These are phyloP conservation scores for Morbakka virulenta DNA, from an alignment of 30 jellyfish, hydroid and myxozoan species.

Conservation along the genomic window DNA sequence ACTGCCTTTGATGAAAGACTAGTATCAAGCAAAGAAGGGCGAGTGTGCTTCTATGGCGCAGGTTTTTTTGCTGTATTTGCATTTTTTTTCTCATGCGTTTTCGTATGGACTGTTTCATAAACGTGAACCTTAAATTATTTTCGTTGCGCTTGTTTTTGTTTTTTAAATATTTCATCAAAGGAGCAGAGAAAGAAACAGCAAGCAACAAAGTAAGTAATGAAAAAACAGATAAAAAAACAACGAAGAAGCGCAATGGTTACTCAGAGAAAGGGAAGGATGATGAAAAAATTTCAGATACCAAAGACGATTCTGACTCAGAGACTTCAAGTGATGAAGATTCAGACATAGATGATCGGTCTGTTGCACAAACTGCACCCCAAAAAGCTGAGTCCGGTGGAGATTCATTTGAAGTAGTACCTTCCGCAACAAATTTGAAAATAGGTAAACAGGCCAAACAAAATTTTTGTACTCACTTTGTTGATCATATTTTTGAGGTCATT, in stretches of 20 bases:
- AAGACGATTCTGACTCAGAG: slow-evolving; percentile 58
- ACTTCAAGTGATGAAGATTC: slow-evolving; percentile 62
- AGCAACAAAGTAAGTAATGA: neutral
- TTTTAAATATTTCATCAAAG: neutral
- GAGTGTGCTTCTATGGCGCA: no score
- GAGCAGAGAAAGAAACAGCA: neutral
- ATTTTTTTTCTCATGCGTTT: no score
- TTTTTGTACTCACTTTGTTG: neutral
- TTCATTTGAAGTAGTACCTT: slow-evolving; percentile 89
- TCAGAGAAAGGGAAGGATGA: neutral
- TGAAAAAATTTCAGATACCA: no score
- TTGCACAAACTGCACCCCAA: slow-evolving; percentile 71
- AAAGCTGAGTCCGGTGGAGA: slow-evolving; percentile 45
- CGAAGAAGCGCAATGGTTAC: neutral
- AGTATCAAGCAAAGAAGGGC: no score
- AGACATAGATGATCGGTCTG: slow-evolving; percentile 93
- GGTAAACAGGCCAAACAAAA: no score
- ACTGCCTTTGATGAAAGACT: no score
- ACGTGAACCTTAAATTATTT: neutral
- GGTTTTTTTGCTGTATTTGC: no score
- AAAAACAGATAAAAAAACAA: neutral
- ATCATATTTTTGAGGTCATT: neutral
- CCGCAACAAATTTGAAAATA: no score
- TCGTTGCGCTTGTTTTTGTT: neutral
- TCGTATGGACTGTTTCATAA: no score